A percentile compares a stretch with the other conserved stretches of the same genome.
Evolutionary conservation across 53 echinoderm and acorn worm species (phyloP).

Genomic region (Paracentrotus lividus): DNA sequence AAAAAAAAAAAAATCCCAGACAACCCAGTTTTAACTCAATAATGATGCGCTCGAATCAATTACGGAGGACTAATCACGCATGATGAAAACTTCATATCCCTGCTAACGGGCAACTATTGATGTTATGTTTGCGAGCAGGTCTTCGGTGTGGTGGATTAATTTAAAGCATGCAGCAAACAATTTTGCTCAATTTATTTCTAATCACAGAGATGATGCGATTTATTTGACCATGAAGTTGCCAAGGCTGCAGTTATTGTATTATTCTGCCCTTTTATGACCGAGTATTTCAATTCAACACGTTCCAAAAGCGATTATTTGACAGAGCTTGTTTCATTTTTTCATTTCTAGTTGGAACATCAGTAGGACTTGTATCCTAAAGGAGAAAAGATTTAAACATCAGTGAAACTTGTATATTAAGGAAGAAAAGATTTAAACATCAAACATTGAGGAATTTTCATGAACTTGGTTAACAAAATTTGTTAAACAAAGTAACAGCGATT

Average conservation of each 20-base stretch:
- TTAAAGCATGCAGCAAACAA: background rate
- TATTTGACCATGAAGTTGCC: constrained; percentile 7
- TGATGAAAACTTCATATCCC: background rate
- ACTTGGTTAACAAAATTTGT: no score
- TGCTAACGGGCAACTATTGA: background rate
- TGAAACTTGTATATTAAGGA: background rate
- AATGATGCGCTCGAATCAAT: background rate
- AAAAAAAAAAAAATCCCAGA: background rate
- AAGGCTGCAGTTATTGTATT: background rate
- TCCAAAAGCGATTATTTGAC: background rate
- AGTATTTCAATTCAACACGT: background rate
- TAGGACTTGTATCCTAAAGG: background rate
- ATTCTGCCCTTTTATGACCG: background rate
- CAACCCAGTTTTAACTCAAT: background rate
- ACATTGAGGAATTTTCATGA: background rate
- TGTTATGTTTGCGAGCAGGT: background rate
- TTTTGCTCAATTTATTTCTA: background rate
- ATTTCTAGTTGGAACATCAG: background rate
- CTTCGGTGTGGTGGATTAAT: background rate
- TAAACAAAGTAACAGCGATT: no score
- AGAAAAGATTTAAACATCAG: background rate
- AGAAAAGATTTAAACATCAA: background rate
- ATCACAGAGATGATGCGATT: background rate
- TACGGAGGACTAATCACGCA: background rate
- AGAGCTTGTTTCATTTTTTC: background rate